Evolutionary conservation across 2,888 invertebrate genomes (phyloP).

Genomic region (Caenorhabditis wallacei): DNA sequence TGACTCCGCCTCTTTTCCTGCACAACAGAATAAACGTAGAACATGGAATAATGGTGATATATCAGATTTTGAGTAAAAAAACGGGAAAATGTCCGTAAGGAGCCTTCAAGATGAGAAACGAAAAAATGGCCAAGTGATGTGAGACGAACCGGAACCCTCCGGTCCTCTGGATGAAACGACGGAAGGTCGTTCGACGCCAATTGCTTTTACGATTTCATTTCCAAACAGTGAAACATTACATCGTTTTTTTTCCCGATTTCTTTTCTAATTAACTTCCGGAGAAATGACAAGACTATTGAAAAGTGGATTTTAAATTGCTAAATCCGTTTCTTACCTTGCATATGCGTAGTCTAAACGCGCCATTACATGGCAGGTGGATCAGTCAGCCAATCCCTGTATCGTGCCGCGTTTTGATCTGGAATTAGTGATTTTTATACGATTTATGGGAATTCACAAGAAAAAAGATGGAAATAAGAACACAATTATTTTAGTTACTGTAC

Average conservation of each 20-base stretch:
- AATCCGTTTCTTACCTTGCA: slow-evolving; percentile 59
- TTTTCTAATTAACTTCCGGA: slow-evolving; percentile 62
- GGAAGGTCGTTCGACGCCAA: slow-evolving; percentile 56
- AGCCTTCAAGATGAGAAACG: slow-evolving; percentile 26
- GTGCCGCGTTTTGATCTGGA: slow-evolving; percentile 53
- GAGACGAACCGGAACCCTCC: slow-evolving; percentile 51
- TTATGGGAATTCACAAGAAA: neutral
- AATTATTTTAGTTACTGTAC: too few species aligned
- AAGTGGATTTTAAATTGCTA: slow-evolving; percentile 35
- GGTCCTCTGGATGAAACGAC: slow-evolving; percentile 36
- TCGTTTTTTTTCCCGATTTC: slow-evolving; percentile 23
- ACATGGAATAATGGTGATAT: neutral
- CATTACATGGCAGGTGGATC: slow-evolving; percentile 63
- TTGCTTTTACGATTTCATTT: slow-evolving; percentile 50
- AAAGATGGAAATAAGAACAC: neutral
- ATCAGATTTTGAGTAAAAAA: slow-evolving; percentile 6
- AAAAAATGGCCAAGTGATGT: slow-evolving; percentile 41
- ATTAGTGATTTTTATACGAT: neutral
- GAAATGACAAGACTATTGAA: slow-evolving; percentile 15
- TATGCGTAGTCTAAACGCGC: slow-evolving; percentile 69
- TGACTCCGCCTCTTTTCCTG: slow-evolving; percentile 40
- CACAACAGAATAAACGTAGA: slow-evolving; percentile 16
- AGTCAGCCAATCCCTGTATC: slow-evolving; percentile 26
- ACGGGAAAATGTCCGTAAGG: slow-evolving; percentile 2
- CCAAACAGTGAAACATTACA: slow-evolving; percentile 58